Percentiles rank a stretch among this genome's conserved stretches.
Conservation (phyloP, 2,888 invertebrate species). For the Drosophila melanosoma region DNA sequence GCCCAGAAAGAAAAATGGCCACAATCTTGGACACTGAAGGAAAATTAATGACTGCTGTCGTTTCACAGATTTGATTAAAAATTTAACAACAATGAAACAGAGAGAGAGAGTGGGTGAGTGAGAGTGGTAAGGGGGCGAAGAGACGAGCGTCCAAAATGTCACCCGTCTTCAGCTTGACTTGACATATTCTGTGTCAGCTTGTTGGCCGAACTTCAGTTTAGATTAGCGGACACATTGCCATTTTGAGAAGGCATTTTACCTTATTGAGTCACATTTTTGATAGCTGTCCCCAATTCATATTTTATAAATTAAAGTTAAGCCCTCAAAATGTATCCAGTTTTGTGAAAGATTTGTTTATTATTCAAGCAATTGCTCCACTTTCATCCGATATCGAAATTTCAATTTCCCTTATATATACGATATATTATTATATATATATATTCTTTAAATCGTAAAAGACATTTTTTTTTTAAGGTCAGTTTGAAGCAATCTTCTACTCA, state of each 20-base stretch:
- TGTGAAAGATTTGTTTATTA: background rate
- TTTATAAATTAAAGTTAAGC: background rate
- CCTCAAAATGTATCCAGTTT: background rate
- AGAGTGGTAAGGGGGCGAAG: too few relatives aligned
- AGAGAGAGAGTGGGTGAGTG: background rate
- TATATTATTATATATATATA: too few relatives aligned
- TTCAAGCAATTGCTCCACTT: background rate
- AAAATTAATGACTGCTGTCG: slow-evolving; percentile 63
- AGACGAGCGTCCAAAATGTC: slow-evolving; percentile 47
- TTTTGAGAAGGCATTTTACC: background rate
- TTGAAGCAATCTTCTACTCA: background rate
- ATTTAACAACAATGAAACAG: slow-evolving; percentile 43
- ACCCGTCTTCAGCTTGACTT: slow-evolving; percentile 65
- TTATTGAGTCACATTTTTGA: background rate
- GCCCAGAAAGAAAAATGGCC: slow-evolving; percentile 57
- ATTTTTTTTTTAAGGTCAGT: background rate
- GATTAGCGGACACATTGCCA: slow-evolving; percentile 15
- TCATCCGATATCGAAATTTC: background rate
- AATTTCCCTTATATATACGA: too few relatives aligned
- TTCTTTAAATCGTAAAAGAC: background rate
- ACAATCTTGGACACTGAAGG: slow-evolving; percentile 53
- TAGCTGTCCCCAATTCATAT: background rate
- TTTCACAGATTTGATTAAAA: slow-evolving; percentile 64
- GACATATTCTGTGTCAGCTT: slow-evolving; percentile 56
- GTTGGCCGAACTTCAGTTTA: slow-evolving; percentile 24